A percentile compares a stretch with the other conserved stretches of the same genome.
Conservation (phyloP, 1,140 invertebrate species). For the Drosophila ananassae region DNA sequence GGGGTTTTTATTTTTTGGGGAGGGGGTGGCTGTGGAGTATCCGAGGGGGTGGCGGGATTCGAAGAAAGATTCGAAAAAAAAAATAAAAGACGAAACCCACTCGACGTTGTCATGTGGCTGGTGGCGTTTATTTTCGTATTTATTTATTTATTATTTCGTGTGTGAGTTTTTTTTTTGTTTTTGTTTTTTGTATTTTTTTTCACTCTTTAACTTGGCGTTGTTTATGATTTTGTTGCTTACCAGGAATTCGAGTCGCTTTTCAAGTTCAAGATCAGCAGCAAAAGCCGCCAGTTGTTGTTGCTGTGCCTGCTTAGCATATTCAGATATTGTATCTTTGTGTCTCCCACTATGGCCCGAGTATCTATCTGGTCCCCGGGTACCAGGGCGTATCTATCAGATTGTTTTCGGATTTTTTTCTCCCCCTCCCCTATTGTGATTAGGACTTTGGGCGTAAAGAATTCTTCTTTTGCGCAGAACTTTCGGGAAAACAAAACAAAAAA, state of each 20-base stretch:
- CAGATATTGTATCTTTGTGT: conserved; percentile 5
- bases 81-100: background rate
- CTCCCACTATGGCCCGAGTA: conserved; percentile 13
- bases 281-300: conserved; percentile 6
- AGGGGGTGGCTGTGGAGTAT: background rate
- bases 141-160: conserved; percentile 24
- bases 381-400: background rate
- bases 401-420: background rate
- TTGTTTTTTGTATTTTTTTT: conserved; percentile 14
- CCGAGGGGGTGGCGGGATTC: background rate
- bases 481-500: conserved; percentile 34
- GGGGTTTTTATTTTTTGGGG: background rate
- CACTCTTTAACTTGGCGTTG: conserved; percentile 26
- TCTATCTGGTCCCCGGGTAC: background rate
- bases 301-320: conserved; percentile 38
- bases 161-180: conserved; percentile 25
- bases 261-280: conserved; percentile 69
- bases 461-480: conserved; percentile 51
- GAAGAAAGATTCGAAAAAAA: too few relatives aligned
- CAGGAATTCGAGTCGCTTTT: conserved; percentile 66
- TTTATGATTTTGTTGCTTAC: conserved; percentile 54
- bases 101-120: conserved; percentile 46
- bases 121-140: conserved; percentile 32
- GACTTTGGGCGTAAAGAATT: conserved; percentile 20
- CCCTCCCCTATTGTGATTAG: conserved; percentile 1